phyloP scores from a whole-genome alignment of 2,113 vertebrate species.

The Phyllostomus discolor region DNA sequence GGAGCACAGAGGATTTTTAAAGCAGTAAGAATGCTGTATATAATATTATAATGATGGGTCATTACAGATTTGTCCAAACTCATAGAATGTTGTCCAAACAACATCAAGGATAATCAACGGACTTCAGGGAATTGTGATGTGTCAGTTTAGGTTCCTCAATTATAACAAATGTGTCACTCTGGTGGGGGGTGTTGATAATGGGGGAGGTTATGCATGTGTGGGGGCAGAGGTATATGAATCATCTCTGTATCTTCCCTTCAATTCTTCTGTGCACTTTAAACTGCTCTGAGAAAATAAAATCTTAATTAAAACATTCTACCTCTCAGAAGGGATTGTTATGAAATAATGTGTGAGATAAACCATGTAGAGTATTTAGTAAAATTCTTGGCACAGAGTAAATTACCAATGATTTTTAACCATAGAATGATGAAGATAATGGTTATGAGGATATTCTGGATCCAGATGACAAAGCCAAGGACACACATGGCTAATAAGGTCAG shows the following conservation, averaged over 20 bases:
- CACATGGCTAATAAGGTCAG: background rate
- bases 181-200: background rate
- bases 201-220: too few relatives aligned
- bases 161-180: background rate
- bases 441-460: background rate
- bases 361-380: background rate
- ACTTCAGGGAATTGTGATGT: background rate
- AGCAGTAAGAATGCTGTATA: background rate
- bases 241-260: background rate
- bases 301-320: background rate
- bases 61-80: background rate
- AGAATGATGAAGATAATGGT: background rate
- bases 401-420: background rate
- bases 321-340: background rate
- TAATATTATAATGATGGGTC: background rate
- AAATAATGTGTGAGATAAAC: background rate
- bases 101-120: background rate
- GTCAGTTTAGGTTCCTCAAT: background rate
- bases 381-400: background rate
- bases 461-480: background rate
- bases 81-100: background rate
- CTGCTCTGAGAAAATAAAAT: background rate
- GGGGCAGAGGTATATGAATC: background rate
- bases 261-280: background rate
- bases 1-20: background rate